These are phyloP conservation scores for Xylophagus ater DNA, from an alignment of 2,888 invertebrate species.

Conservation along the genomic window DNA sequence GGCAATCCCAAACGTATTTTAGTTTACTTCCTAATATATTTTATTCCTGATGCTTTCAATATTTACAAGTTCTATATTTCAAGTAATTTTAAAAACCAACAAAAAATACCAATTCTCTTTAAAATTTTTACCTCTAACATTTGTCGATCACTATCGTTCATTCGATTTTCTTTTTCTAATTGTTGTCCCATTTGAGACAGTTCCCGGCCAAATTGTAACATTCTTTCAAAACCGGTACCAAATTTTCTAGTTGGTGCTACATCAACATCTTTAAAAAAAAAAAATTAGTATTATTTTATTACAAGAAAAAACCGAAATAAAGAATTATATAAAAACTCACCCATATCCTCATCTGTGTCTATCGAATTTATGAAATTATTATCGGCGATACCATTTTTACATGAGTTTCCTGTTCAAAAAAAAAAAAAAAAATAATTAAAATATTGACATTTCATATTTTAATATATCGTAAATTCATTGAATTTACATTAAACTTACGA, in stretches of 20 bases:
- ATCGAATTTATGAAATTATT: slow-evolving; percentile 45
- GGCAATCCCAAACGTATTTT: too few species aligned
- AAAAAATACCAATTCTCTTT: too few species aligned
- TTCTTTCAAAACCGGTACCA: slow-evolving; percentile 69
- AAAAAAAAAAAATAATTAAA: slow-evolving; percentile 2
- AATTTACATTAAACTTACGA: not conserved
- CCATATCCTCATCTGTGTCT: slow-evolving; percentile 60
- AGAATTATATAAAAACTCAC: slow-evolving; percentile 40
- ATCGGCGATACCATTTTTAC: slow-evolving; percentile 33
- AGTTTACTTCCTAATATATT: too few species aligned
- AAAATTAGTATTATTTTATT: not conserved
- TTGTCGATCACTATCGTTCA: slow-evolving; percentile 68
- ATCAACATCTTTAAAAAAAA: slow-evolving; percentile 30
- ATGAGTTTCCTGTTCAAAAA: slow-evolving; percentile 28
- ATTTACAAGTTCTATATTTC: not conserved
- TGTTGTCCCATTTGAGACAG: slow-evolving; percentile 83
- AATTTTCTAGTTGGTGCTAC: slow-evolving; percentile 34
- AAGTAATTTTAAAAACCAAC: not conserved
- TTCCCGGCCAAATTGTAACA: slow-evolving; percentile 89
- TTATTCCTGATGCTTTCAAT: too few species aligned
- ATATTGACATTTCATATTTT: not conserved
- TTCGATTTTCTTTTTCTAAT: slow-evolving; percentile 69
- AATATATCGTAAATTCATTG: too few species aligned
- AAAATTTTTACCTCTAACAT: slow-evolving; percentile 87
- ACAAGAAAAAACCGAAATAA: not conserved